Conservation (phyloP, 2,113 vertebrate genomes). For the Agelaius phoeniceus region DNA sequence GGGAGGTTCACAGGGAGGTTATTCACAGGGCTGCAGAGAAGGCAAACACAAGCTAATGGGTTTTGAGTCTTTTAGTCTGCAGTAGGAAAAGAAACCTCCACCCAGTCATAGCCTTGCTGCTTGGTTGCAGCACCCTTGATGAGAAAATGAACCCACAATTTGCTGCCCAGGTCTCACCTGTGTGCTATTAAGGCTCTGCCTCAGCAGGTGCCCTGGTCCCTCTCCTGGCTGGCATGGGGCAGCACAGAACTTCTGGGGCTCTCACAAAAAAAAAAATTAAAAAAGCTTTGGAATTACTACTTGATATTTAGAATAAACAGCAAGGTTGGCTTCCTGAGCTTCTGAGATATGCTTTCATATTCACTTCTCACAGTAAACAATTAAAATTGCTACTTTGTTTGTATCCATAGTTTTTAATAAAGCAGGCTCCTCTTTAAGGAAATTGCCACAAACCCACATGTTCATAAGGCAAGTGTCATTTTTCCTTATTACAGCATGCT, state of each 20-base stretch:
- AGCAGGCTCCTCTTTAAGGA: background rate
- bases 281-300: background rate
- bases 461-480: background rate
- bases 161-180: accelerated
- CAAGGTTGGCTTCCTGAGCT: background rate
- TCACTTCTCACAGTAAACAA: background rate
- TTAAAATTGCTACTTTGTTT: background rate
- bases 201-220: background rate
- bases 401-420: background rate
- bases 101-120: background rate
- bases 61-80: background rate
- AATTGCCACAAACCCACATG: background rate
- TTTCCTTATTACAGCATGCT: background rate
- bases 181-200: background rate
- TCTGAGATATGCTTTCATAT: background rate
- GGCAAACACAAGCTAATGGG: background rate
- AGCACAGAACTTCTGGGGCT: background rate
- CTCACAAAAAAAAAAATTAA: background rate
- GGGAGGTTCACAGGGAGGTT: background rate
- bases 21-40: background rate
- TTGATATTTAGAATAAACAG: background rate
- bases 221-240: background rate
- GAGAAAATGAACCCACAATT: background rate
- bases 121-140: background rate
- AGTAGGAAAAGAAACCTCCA: background rate